Evolutionary conservation across 2,888 invertebrate species (phyloP).

Genomic region (Muschampia plurimacula): DNA sequence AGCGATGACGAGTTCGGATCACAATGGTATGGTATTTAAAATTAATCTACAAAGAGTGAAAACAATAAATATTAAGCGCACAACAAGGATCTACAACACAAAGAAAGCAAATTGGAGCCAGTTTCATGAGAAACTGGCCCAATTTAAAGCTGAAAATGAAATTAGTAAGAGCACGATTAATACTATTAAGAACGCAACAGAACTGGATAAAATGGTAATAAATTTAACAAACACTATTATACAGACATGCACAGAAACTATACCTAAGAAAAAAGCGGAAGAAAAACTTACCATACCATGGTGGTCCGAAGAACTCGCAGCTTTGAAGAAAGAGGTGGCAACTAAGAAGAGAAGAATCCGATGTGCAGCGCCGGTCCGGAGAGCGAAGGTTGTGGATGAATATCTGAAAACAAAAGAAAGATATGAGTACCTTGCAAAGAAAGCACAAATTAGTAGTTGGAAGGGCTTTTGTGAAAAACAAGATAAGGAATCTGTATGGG

Average conservation of each 20-base stretch:
- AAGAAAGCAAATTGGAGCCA: slow-evolving; percentile 5
- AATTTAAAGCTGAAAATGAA: slow-evolving; percentile 1
- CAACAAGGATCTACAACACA: not conserved
- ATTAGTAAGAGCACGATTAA: not conserved
- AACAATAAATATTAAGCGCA: not conserved
- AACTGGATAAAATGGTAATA: not conserved
- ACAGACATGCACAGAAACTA: not conserved
- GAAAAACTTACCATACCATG: not conserved
- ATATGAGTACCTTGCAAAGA: not conserved
- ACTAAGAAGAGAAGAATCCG: not conserved
- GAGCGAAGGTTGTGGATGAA: slow-evolving; percentile 9
- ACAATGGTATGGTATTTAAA: slow-evolving; percentile 25
- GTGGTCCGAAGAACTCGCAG: not conserved
- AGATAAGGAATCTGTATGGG: slow-evolving; percentile 30
- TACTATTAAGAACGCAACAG: not conserved
- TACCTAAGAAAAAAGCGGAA: not conserved
- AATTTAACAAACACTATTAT: not conserved
- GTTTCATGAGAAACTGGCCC: slow-evolving; percentile 12
- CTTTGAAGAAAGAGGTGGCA: not conserved
- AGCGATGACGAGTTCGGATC: slow-evolving; percentile 31
- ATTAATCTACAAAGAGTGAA: not conserved
- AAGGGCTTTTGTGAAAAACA: slow-evolving; percentile 35
- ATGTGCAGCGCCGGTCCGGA: not conserved
- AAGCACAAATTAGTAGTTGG: slow-evolving; percentile 36
- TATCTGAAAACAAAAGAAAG: slow-evolving; percentile 3